A percentile compares a stretch with the other conserved stretches of the same genome.
Conservation (phyloP, 2,888 invertebrate genomes). For the Drosophila melanocephala region DNA sequence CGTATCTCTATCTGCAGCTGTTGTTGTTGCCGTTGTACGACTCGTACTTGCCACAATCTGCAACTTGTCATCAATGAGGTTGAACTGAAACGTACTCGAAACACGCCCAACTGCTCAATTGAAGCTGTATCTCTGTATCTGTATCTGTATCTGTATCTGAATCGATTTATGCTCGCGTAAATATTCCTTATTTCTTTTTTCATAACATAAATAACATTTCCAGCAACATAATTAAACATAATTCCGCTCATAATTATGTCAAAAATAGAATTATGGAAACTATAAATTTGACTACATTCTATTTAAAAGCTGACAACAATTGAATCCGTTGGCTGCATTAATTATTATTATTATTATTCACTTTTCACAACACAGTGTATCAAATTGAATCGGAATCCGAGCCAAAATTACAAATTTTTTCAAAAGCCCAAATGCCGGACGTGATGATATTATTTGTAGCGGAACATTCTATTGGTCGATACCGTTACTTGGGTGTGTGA, state of each 20-base stretch:
- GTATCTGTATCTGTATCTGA: neutral
- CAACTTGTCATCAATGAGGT: conserved; percentile 42
- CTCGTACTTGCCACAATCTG: conserved; percentile 30
- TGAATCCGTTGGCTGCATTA: neutral
- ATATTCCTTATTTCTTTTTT: neutral
- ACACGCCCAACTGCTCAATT: neutral
- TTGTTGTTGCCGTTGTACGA: conserved; percentile 6
- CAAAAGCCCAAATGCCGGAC: neutral
- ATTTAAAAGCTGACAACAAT: neutral
- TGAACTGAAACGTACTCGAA: conserved; percentile 13
- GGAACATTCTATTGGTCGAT: neutral
- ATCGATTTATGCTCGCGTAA: neutral
- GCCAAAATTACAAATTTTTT: neutral
- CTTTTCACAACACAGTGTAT: neutral
- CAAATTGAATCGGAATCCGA: neutral
- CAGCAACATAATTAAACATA: no score
- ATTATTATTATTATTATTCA: neutral
- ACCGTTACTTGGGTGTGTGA: neutral
- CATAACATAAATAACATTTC: neutral
- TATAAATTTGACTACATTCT: neutral
- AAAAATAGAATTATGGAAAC: neutral
- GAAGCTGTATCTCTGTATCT: neutral
- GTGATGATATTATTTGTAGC: neutral
- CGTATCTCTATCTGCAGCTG: conserved; percentile 34
- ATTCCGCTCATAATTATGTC: neutral